Percentiles rank a stretch among this genome's conserved stretches.
These are phyloP conservation scores for Sebastes dallii DNA, from an alignment of 2,797 vertebrate genomes.

Conservation along the genomic window DNA sequence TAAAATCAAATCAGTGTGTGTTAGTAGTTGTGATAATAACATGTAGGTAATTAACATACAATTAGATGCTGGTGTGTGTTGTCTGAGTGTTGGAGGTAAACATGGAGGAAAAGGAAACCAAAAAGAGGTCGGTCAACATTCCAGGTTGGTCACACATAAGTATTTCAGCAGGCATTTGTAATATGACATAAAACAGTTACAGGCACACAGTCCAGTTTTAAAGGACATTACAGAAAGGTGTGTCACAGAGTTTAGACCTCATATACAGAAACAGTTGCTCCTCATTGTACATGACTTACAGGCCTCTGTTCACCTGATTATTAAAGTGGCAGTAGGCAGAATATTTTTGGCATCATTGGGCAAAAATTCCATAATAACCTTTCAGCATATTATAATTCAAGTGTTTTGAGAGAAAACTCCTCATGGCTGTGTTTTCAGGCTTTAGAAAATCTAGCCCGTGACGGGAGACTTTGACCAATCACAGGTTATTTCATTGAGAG, in stretches of 20 bases:
- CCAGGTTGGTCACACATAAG: slow-evolving; percentile 29
- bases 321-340: too few species aligned
- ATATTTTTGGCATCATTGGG: too few species aligned
- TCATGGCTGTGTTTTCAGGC: too few species aligned
- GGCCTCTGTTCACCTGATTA: neutral
- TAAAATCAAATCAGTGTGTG: neutral
- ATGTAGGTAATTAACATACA: neutral
- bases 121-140: slow-evolving; percentile 50
- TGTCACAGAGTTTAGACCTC: neutral
- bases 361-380: too few species aligned
- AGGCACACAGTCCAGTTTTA: neutral
- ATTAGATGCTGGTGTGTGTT: neutral
- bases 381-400: too few species aligned
- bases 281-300: neutral
- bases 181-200: slow-evolving; percentile 22
- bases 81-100: neutral
- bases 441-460: too few species aligned
- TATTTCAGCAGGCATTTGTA: slow-evolving; percentile 45
- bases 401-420: too few species aligned
- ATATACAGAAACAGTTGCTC: neutral
- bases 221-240: neutral
- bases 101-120: neutral
- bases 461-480: too few species aligned
- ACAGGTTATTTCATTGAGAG: too few species aligned
- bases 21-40: neutral